Percentiles rank a stretch among this genome's conserved stretches.
These are phyloP conservation scores for Acrobasis consociella DNA, from an alignment of 2,888 invertebrate genomes.

Conservation along the genomic window DNA sequence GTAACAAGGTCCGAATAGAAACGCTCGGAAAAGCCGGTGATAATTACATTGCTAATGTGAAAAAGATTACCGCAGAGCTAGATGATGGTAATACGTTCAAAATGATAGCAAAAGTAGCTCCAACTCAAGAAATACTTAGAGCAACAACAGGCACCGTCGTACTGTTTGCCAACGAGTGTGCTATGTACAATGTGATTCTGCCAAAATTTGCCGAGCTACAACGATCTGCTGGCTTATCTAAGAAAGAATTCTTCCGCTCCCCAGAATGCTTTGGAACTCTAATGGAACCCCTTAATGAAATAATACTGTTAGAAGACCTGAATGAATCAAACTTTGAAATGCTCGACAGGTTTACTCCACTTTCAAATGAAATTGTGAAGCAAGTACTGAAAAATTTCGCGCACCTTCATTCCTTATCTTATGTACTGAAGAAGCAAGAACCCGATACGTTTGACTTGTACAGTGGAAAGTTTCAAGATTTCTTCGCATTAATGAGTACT, in stretches of 20 bases:
- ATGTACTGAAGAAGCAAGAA: slow-evolving; percentile 46
- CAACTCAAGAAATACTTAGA: slow-evolving; percentile 35
- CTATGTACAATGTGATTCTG: slow-evolving; percentile 47
- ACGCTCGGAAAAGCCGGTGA: slow-evolving; percentile 39
- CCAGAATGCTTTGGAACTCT: slow-evolving; percentile 49
- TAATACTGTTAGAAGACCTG: slow-evolving; percentile 56
- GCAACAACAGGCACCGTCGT: slow-evolving; percentile 29
- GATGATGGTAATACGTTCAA: slow-evolving; percentile 40
- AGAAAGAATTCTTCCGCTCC: slow-evolving; percentile 42
- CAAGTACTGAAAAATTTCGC: slow-evolving; percentile 50
- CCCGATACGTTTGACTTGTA: slow-evolving; percentile 39
- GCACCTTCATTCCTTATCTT: slow-evolving; percentile 54
- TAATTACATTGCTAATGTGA: slow-evolving; percentile 21
- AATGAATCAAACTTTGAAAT: slow-evolving; percentile 41
- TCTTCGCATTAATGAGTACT: neutral
- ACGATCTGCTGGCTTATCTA: slow-evolving; percentile 40
- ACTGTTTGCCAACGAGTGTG: slow-evolving; percentile 48
- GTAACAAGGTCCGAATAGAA: slow-evolving; percentile 38
- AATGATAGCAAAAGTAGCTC: slow-evolving; percentile 58
- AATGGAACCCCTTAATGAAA: slow-evolving; percentile 44
- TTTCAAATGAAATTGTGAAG: slow-evolving; percentile 44
- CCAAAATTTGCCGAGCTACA: slow-evolving; percentile 49
- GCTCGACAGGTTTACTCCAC: slow-evolving; percentile 45
- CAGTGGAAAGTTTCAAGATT: slow-evolving; percentile 36
- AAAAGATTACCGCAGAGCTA: slow-evolving; percentile 37